Evolutionary conservation across 2,797 vertebrate species (phyloP).

Genomic region (Peromyscus aztecus): DNA sequence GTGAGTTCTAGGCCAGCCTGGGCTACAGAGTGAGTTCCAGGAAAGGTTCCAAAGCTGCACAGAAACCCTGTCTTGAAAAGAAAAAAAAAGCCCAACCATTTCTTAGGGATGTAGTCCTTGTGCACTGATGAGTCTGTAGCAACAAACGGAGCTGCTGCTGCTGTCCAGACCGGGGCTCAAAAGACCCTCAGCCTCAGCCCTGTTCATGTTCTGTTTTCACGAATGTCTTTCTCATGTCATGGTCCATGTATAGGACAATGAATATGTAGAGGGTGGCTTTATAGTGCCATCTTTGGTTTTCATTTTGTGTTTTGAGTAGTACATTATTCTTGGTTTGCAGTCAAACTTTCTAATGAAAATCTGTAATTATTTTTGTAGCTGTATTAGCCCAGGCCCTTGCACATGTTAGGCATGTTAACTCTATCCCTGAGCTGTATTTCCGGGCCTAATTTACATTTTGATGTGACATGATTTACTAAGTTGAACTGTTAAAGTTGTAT

Average conservation of each 20-base stretch:
- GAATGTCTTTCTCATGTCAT: neutral
- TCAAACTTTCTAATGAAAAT: constrained; percentile 27
- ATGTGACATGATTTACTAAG: neutral
- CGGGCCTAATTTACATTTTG: neutral
- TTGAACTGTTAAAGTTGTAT: constrained; percentile 12
- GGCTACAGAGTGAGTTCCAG: no score
- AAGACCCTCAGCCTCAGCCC: neutral
- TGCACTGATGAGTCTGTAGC: neutral
- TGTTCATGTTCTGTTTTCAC: neutral
- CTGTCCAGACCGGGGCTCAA: neutral
- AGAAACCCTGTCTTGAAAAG: no score
- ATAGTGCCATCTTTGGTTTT: neutral
- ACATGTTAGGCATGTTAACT: neutral
- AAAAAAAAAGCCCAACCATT: constrained; percentile 3
- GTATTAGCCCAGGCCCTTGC: neutral
- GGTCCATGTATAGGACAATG: neutral
- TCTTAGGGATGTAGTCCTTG: neutral
- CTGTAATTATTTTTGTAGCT: neutral
- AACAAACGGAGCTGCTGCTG: constrained; percentile 1
- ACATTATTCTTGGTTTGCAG: constrained; percentile 3
- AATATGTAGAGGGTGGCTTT: neutral
- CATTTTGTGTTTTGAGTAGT: constrained; percentile 25
- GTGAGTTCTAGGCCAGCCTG: no score
- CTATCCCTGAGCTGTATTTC: neutral
- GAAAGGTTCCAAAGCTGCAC: no score